These are phyloP conservation scores for Polyommatus icarus DNA, from an alignment of 2,888 invertebrate genomes.

Conservation along the genomic window DNA sequence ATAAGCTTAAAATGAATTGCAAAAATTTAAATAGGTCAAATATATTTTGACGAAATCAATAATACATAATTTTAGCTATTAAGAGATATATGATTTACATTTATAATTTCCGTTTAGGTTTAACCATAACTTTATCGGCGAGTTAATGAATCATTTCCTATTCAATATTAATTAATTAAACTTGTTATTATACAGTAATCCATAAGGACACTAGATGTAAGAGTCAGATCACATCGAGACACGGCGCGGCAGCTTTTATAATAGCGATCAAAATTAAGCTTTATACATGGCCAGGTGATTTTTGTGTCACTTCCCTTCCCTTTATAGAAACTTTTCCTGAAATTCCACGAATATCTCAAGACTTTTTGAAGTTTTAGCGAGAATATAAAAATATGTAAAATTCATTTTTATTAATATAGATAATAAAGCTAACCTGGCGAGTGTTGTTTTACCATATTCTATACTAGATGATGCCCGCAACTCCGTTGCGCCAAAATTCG, in stretches of 20 bases:
- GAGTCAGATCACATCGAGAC: not conserved
- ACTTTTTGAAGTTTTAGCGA: no score
- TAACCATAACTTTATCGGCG: not conserved
- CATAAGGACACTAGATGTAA: constrained; percentile 13
- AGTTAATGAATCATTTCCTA: constrained; percentile 23
- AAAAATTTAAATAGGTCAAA: not conserved
- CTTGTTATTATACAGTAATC: not conserved
- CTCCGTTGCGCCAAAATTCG: no score
- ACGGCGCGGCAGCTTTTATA: not conserved
- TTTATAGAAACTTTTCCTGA: no score
- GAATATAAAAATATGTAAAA: no score
- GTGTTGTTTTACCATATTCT: no score
- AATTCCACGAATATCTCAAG: no score
- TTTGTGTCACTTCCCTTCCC: no score
- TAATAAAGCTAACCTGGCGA: no score
- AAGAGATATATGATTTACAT: constrained; percentile 9
- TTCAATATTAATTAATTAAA: not conserved
- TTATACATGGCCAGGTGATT: no score
- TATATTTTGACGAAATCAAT: constrained; percentile 8
- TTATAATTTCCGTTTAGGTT: constrained; percentile 18
- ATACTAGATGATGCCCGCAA: no score
- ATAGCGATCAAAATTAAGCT: not conserved
- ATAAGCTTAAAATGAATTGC: not conserved
- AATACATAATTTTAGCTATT: not conserved
- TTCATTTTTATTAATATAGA: no score